Percentiles rank a stretch among this genome's conserved stretches.
Conservation (phyloP, 2,797 vertebrate species). For the Melopsittacus undulatus region DNA sequence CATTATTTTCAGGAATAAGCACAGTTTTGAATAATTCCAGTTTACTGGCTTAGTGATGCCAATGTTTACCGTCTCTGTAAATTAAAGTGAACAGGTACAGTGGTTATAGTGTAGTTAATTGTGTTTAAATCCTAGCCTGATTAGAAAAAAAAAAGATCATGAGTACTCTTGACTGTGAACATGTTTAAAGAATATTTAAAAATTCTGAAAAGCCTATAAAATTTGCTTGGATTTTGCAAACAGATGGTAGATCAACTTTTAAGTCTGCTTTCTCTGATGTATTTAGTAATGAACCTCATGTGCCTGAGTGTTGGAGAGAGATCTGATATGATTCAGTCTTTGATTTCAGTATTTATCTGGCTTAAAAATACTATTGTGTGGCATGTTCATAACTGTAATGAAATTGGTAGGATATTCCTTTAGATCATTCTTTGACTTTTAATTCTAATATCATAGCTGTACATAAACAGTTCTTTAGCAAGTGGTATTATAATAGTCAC, state of each 20-base stretch:
- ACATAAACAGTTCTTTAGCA: slow-evolving; percentile 16
- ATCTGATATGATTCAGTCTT: slow-evolving; percentile 59
- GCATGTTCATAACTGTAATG: not conserved
- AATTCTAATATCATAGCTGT: not conserved
- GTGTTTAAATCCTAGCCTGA: not conserved
- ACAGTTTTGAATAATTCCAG: not conserved
- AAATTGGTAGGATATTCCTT: slow-evolving; percentile 16
- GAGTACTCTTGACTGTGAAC: not conserved
- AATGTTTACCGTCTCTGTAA: not conserved
- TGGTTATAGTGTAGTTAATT: not conserved
- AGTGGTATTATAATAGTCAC: not conserved
- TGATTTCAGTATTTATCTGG: slow-evolving; percentile 23
- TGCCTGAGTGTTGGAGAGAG: slow-evolving; percentile 57
- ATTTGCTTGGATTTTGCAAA: slow-evolving; percentile 48
- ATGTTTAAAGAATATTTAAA: slow-evolving; percentile 21
- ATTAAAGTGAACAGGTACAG: not conserved
- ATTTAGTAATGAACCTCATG: slow-evolving; percentile 63
- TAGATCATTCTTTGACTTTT: not conserved
- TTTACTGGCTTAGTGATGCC: not conserved
- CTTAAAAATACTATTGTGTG: slow-evolving; percentile 26
- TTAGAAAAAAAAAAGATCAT: not conserved
- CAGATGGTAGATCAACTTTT: slow-evolving; percentile 62
- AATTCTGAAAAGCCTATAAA: slow-evolving; percentile 34
- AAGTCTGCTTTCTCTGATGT: slow-evolving; percentile 47
- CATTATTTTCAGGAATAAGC: not conserved